Evolutionary conservation across 2,797 vertebrate genomes (phyloP), one percentile per base, ranked within the genome.

Genomic region (Cephalopachus bancanus): DNA sequence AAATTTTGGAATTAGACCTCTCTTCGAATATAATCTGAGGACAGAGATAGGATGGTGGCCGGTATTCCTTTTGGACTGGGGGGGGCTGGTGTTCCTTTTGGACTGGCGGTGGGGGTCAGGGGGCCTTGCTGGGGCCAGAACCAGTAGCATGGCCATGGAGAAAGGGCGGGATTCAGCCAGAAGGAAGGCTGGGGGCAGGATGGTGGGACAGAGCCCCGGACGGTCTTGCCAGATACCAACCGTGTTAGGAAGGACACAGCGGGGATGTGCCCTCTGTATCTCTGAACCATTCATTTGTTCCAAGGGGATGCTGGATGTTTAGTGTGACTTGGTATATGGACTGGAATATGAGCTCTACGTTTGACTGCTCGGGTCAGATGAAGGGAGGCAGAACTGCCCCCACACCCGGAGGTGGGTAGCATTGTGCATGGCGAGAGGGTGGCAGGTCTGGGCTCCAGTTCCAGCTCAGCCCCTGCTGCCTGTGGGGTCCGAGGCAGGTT

Each of bases 1-100:
- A 83, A 51, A 8, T 64, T 94, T 95, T 72, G 95, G 94, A 87
- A 92, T 79, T 75, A 88, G 81, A 79, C 10, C 6, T 65, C 44
- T 72, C 17, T 76, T 26, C 75, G 74, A 92, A 15, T 51, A 19
- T 91, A 79, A 89, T 91, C 33, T 59, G 83, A 93, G 44, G 53
- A 91, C 15, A 19, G 85, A 78, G 51, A 14, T 37, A 9, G 5
- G n/a, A 59, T n/a, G 30, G 53, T 64, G 2, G 19, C 76, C 51
- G 19, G 16, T n/a, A 4, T 55, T 94, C 57, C 60, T 57, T 85
- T 76, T 91, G 30, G 49, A 72, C 12, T 9, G 67, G 30, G 9
- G 15, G n/a, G n/a, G 2, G 19, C 76, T 57, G 19, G 16, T n/a
- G 5, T 55, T 94, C 57, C 60, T 57, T 85, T 76, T 91, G 30